Evolutionary conservation across 2,888 invertebrate genomes (phyloP).

Genomic region (Sinodicranocentrus sp.): DNA sequence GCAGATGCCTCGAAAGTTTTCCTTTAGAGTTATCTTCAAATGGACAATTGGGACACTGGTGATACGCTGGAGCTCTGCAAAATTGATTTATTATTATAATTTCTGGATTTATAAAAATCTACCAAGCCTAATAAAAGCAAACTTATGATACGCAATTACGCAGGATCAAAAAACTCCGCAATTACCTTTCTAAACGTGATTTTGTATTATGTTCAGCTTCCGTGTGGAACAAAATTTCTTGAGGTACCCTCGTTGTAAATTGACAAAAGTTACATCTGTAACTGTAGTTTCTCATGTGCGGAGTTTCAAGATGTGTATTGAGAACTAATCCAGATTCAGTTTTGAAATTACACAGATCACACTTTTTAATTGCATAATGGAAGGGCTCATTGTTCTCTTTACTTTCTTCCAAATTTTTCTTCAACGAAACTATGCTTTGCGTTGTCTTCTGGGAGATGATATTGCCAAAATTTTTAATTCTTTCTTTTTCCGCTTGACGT

Average conservation of each 20-base stretch:
- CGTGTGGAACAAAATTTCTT: conserved; percentile 94
- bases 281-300: conserved; percentile 92
- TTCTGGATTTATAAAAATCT: too few species aligned
- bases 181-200: conserved; percentile 85
- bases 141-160: too few species aligned
- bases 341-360: conserved; percentile 93
- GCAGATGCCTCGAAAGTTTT: conserved; percentile 91
- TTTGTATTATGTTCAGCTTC: conserved; percentile 91
- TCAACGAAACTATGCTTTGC: conserved; percentile 88
- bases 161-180: too few species aligned
- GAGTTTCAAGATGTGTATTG: conserved; percentile 93
- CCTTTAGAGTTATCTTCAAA: conserved; percentile 96
- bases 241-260: conserved; percentile 89
- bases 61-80: conserved; percentile 87
- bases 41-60: conserved; percentile 95
- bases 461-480: conserved; percentile 82
- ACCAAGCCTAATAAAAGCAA: too few species aligned
- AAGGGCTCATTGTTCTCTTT: conserved; percentile 92
- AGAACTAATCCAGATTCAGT: conserved; percentile 90
- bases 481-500: conserved; percentile 87
- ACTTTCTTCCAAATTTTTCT: conserved; percentile 90
- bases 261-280: conserved; percentile 88
- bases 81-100: too few species aligned
- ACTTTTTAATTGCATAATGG: conserved; percentile 87
- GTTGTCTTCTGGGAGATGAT: conserved; percentile 81